These are phyloP conservation scores for Tetragnatha montana DNA, from an alignment of 2,888 invertebrate genomes.

Conservation along the genomic window DNA sequence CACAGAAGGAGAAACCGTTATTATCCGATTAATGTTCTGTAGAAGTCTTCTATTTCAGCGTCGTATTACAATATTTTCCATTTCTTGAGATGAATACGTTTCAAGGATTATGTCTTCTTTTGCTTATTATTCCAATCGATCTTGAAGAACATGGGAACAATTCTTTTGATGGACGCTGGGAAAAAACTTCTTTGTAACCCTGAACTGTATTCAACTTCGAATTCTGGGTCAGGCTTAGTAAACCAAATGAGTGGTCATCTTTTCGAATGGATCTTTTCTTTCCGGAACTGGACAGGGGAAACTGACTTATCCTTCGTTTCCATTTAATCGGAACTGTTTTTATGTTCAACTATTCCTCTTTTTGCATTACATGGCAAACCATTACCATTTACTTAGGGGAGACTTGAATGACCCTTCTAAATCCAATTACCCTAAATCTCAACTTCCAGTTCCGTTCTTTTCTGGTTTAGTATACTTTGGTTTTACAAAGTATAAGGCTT, in stretches of 20 bases:
- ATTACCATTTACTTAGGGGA: background rate
- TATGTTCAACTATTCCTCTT: background rate
- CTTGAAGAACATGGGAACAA: background rate
- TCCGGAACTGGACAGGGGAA: background rate
- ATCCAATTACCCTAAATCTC: background rate
- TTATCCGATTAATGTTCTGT: background rate
- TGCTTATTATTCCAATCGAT: background rate
- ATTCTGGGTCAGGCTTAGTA: conserved; percentile 30
- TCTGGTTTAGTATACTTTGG: no score
- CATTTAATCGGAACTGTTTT: conserved; percentile 18
- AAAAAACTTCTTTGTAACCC: conserved; percentile 6
- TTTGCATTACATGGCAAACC: background rate
- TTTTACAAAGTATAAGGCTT: no score
- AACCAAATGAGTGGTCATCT: conserved; percentile 32
- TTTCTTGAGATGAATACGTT: background rate
- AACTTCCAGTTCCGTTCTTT: background rate
- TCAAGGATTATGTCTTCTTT: background rate
- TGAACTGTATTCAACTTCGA: background rate
- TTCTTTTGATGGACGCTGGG: background rate
- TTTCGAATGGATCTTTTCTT: conserved; percentile 11
- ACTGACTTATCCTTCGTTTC: background rate
- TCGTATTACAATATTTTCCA: background rate
- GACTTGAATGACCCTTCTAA: background rate
- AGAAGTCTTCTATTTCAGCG: background rate
- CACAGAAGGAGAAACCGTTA: background rate